Evolutionary conservation across 2,888 invertebrate species (phyloP).

Genomic region (Nomada lathburiana): DNA sequence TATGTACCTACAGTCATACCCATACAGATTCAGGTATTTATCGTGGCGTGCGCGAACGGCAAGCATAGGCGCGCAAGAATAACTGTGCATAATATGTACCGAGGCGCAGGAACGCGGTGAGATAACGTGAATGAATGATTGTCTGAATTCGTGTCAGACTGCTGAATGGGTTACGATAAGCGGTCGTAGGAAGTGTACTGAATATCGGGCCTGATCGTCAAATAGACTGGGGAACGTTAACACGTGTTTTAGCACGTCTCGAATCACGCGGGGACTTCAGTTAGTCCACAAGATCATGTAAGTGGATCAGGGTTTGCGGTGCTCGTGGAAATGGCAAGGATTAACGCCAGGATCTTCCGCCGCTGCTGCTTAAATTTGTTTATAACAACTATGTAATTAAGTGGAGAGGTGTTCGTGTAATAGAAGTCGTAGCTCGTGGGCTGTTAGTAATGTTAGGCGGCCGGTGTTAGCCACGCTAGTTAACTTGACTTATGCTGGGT

Average conservation of each 20-base stretch:
- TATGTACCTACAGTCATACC: background rate
- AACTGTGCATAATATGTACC: conserved; percentile 69
- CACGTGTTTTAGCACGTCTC: conserved; percentile 23
- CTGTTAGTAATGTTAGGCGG: conserved; percentile 2
- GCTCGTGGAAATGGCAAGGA: background rate
- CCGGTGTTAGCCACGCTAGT: background rate
- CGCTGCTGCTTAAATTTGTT: background rate
- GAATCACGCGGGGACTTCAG: background rate
- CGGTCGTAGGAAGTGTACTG: conserved; percentile 54
- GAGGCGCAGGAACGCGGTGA: conserved; percentile 58
- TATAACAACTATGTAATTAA: background rate
- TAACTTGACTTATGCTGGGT: background rate
- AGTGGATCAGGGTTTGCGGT: background rate
- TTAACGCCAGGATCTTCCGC: background rate
- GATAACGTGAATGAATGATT: conserved; percentile 70
- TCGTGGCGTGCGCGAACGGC: conserved; percentile 40
- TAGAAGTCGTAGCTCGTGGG: background rate
- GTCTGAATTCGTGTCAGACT: conserved; percentile 64
- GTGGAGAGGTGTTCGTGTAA: background rate
- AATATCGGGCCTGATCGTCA: conserved; percentile 54
- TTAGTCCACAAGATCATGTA: background rate
- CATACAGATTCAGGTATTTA: conserved; percentile 44
- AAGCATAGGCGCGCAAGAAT: conserved; percentile 55
- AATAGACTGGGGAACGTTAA: conserved; percentile 14
- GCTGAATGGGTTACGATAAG: conserved; percentile 61